Conservation (phyloP, 2,888 invertebrate genomes). For the Philopedon plagiatum region DNA sequence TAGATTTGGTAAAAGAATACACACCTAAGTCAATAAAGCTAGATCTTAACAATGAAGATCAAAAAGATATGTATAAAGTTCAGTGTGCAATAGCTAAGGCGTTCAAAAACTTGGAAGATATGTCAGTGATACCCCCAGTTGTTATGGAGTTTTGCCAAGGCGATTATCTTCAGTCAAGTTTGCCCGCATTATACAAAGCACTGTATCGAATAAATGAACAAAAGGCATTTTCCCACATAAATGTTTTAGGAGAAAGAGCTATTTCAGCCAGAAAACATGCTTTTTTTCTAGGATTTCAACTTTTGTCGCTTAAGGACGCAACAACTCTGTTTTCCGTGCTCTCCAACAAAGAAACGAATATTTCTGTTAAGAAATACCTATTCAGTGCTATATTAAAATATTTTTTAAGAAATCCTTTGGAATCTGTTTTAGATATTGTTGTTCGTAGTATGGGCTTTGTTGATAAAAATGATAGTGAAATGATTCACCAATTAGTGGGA, state of each 20-base stretch:
- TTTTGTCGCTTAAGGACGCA: constrained; percentile 44
- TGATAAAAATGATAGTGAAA: constrained; percentile 52
- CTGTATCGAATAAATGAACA: constrained; percentile 53
- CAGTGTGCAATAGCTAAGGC: constrained; percentile 50
- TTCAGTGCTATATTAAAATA: constrained; percentile 53
- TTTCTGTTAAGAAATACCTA: constrained; percentile 51
- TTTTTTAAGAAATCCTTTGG: constrained; percentile 52
- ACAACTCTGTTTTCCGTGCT: constrained; percentile 32
- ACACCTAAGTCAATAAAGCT: constrained; percentile 52
- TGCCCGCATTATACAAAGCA: constrained; percentile 51
- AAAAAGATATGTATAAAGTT: constrained; percentile 47
- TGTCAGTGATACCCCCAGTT: constrained; percentile 44
- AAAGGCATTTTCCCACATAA: constrained; percentile 39
- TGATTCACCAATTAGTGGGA: constrained; percentile 38
- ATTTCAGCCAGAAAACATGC: constrained; percentile 56
- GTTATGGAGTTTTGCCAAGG: constrained; percentile 53
- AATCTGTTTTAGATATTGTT: constrained; percentile 46
- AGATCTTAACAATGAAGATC: constrained; percentile 45
- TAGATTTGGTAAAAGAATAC: constrained; percentile 45
- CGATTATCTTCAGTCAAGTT: constrained; percentile 54
- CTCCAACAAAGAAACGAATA: constrained; percentile 36
- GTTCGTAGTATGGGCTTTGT: constrained; percentile 47
- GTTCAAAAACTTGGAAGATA: constrained; percentile 43
- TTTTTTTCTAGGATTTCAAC: constrained; percentile 50
- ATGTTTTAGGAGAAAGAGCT: constrained; percentile 48